A percentile compares a stretch with the other conserved stretches of the same genome.
phyloP scores from a whole-genome alignment of 2,888 invertebrate species.

The Meganola albula region DNA sequence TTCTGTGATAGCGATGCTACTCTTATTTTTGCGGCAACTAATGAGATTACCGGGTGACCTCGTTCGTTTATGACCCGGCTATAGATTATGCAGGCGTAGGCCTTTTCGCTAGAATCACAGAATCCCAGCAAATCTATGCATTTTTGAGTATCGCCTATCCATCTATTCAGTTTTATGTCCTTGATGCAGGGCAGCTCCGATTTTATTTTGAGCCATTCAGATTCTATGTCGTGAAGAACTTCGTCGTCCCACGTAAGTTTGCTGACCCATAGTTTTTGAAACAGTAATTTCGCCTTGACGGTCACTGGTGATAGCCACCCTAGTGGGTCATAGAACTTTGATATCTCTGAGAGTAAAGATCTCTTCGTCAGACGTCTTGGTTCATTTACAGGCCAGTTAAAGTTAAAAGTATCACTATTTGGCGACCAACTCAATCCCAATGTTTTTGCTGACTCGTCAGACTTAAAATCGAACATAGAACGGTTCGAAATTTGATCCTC shows the following conservation, averaged over 20 bases:
- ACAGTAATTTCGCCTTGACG: neutral
- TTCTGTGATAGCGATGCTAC: neutral
- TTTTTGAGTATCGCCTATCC: neutral
- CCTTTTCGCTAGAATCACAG: neutral
- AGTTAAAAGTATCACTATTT: slow-evolving; percentile 9
- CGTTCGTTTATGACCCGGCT: neutral
- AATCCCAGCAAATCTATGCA: neutral
- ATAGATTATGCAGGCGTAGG: neutral
- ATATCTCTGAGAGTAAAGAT: slow-evolving; percentile 8
- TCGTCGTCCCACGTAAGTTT: neutral
- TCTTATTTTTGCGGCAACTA: neutral
- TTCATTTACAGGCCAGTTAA: slow-evolving; percentile 6
- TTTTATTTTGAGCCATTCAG: slow-evolving; percentile 1
- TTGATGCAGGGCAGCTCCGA: neutral
- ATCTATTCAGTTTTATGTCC: neutral
- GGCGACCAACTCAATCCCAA: slow-evolving; percentile 15
- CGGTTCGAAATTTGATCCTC: slow-evolving; percentile 1
- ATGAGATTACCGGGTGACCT: neutral
- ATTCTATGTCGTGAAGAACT: neutral
- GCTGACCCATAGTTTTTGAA: slow-evolving; percentile 1
- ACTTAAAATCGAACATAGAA: slow-evolving; percentile 11
- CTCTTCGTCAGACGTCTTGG: slow-evolving; percentile 8
- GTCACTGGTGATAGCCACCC: slow-evolving; percentile 1
- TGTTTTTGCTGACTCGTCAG: slow-evolving; percentile 6
- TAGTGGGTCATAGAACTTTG: slow-evolving; percentile 2